Evolutionary conservation across 2,797 vertebrate genomes (phyloP).

Genomic region (Hyperoplus lanceolatus): DNA sequence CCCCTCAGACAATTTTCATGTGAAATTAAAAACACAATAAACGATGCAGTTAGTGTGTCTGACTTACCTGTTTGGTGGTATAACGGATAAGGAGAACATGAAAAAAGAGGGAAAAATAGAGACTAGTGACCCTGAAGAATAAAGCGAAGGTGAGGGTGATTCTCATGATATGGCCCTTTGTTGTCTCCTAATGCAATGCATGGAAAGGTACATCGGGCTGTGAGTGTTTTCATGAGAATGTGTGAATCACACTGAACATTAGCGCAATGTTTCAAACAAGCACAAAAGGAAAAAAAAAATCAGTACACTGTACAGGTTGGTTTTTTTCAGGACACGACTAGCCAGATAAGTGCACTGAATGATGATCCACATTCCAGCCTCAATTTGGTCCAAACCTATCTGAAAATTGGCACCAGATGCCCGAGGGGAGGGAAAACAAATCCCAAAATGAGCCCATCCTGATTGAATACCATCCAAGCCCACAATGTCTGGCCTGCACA

Average conservation of each 20-base stretch:
- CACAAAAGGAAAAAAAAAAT: conserved; percentile 14
- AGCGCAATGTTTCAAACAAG: conserved; percentile 19
- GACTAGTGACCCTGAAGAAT: conserved; percentile 36
- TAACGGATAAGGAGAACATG: conserved; percentile 53
- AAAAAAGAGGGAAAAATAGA: conserved; percentile 38
- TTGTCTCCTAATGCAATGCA: neutral
- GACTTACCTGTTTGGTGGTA: conserved; percentile 72
- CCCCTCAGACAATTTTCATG: conserved; percentile 44
- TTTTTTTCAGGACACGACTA: conserved; percentile 45
- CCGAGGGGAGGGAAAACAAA: conserved; percentile 76
- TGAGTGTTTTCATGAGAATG: conserved; percentile 6
- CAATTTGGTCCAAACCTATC: conserved; percentile 70
- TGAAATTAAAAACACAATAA: conserved; percentile 50
- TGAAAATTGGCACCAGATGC: conserved; percentile 86
- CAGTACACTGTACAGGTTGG: conserved; percentile 26
- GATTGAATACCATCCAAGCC: conserved; percentile 73
- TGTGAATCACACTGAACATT: conserved; percentile 3
- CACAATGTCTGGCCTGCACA: conserved; percentile 65
- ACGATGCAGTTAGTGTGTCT: conserved; percentile 32
- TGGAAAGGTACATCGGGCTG: neutral
- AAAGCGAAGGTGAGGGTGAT: conserved; percentile 11
- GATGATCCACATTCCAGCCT: conserved; percentile 72
- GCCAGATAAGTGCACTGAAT: conserved; percentile 61
- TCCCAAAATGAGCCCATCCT: conserved; percentile 81
- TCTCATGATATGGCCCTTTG: neutral